A percentile compares a stretch with the other conserved stretches of the same genome.
phyloP scores from a whole-genome alignment of 2,113 vertebrate genomes.

The Daboia siamensis region DNA sequence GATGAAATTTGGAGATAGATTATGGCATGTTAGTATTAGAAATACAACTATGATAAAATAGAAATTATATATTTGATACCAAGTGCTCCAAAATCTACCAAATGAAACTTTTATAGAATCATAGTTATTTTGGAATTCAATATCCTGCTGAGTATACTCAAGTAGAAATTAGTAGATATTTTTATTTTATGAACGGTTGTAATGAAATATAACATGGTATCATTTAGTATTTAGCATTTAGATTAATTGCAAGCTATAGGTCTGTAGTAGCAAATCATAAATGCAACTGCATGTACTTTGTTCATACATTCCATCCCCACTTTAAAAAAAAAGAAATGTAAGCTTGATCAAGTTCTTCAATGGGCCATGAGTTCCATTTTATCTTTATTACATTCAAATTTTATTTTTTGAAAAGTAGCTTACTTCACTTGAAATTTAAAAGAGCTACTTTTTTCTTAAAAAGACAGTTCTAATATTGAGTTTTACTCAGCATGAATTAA shows the following conservation, averaged over 20 bases:
- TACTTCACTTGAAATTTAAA: not conserved
- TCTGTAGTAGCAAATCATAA: not conserved
- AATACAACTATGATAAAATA: not conserved
- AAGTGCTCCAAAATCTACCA: not conserved
- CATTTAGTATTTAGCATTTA: not conserved
- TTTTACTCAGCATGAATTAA: not conserved
- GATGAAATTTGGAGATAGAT: not conserved
- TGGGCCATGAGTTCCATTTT: not conserved
- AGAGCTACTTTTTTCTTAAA: not conserved
- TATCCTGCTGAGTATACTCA: not conserved
- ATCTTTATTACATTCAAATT: not conserved
- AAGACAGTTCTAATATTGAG: not conserved
- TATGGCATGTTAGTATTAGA: not conserved
- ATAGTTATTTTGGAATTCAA: not conserved
- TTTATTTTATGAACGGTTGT: not conserved
- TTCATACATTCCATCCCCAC: not conserved
- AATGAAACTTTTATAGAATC: not conserved
- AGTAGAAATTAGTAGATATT: not conserved
- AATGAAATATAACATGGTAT: not conserved
- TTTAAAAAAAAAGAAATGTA: not conserved
- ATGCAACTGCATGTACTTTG: not conserved
- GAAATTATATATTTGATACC: not conserved
- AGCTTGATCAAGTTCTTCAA: not conserved
- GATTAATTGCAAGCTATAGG: not conserved
- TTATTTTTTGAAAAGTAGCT: not conserved